phyloP scores from a whole-genome alignment of 2,797 vertebrate genomes.

The Sebastes kiyomatsui region DNA sequence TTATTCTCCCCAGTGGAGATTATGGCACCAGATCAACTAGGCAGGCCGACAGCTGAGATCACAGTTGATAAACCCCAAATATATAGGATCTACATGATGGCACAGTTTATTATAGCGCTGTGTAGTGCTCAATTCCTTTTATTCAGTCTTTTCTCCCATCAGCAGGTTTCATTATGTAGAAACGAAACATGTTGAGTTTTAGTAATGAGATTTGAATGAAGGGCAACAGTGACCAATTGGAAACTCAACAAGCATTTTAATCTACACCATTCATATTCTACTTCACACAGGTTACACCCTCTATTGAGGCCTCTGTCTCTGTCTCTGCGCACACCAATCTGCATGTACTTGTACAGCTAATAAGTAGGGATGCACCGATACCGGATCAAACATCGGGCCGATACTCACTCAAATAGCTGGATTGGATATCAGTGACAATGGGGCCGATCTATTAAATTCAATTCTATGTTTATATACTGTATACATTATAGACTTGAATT shows the following conservation, averaged over 20 bases:
- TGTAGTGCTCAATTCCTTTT: slow-evolving; percentile 13
- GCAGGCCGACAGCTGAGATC: background rate
- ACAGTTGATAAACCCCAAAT: slow-evolving; percentile 14
- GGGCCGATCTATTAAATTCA: too few relatives aligned
- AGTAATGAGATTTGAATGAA: slow-evolving; percentile 54
- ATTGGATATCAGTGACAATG: too few relatives aligned
- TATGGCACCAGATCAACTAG: background rate
- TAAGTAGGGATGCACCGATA: background rate
- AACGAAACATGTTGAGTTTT: slow-evolving; percentile 51
- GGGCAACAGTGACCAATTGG: slow-evolving; percentile 49
- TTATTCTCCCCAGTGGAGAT: slow-evolving; percentile 9
- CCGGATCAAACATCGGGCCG: background rate
- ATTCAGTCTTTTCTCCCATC: slow-evolving; percentile 4
- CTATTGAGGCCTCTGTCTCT: slow-evolving; percentile 23
- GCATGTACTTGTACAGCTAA: slow-evolving; percentile 19
- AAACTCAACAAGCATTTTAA: slow-evolving; percentile 62
- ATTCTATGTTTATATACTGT: too few relatives aligned
- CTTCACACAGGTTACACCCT: slow-evolving; percentile 44
- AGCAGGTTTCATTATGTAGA: slow-evolving; percentile 37
- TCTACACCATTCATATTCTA: slow-evolving; percentile 29
- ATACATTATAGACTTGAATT: too few relatives aligned
- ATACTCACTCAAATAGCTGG: too few relatives aligned
- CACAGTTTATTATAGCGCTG: slow-evolving; percentile 8
- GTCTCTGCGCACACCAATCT: background rate
- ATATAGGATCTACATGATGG: background rate